Evolutionary conservation across 2,888 invertebrate species (phyloP), one percentile per base, ranked within the genome.

Genomic region (Campoplex capitator): DNA sequence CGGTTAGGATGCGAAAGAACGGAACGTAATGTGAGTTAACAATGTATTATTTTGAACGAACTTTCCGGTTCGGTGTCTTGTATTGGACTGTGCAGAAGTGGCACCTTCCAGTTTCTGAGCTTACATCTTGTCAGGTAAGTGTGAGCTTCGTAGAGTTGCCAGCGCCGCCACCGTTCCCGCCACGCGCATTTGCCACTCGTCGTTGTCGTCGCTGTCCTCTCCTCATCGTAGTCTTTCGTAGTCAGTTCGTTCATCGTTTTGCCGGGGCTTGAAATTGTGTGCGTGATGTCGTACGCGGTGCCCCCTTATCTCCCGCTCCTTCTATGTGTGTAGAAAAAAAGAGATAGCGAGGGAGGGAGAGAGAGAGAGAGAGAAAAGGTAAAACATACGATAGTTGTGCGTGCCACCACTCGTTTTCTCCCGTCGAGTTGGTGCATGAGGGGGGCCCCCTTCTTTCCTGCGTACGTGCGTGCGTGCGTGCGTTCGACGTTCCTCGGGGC

Each of bases 51-150:
- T 89, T 90, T 85, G 90, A 89, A 90, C 92, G 92, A 93, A 93
- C 94, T 93, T 92, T 92, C 93, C 94, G 93, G 93, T 92, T 92
- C 94, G 94, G 93, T 92, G 94, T 93, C 94, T 94, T 93, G 93
- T 92, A 92, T 94, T 92, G 94, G 94, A 94, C 94, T 94, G 94
- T 93, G 94, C 93, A 92, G 92, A 92, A 92, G 92, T 93, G 92
- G 90, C 93, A 92, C 93, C 93, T 93, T 93, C 94, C 94, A 94
- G 92, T 94, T 93, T 93, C 92, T 91, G 93, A 94, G 93, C 93
- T 94, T 94, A 94, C 94, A 93, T 93, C 94, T 93, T 93, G 94
- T 94, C 94, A 92, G 93, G 93, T 93, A 92, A 94, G 94, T 93
- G 93, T 68, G 93, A 93, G 94, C 94, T 93, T 94, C 92, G 91